Evolutionary conservation across 2,113 vertebrate genomes (phyloP).

Genomic region (Hippocampus mohnikei): DNA sequence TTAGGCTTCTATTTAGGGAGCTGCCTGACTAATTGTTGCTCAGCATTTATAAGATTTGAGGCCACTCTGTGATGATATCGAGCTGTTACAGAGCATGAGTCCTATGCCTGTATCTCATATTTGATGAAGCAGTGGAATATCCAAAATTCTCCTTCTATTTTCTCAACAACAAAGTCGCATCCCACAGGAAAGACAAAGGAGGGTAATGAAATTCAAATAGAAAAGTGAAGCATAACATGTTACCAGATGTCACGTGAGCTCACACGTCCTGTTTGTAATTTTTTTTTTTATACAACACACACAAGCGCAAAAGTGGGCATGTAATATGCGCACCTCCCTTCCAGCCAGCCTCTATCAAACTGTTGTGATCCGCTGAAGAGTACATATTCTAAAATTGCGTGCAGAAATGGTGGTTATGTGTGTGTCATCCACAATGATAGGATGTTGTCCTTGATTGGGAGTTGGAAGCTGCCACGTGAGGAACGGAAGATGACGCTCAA

Average conservation of each 20-base stretch:
- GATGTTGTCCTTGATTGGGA: constrained; percentile 44
- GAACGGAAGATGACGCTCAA: constrained; percentile 2
- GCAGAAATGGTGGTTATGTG: constrained; percentile 15
- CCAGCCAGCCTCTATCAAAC: constrained; percentile 5
- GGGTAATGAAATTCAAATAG: constrained; percentile 78
- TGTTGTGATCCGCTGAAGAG: constrained; percentile 30
- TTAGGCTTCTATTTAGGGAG: too few relatives aligned
- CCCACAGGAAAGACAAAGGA: constrained; percentile 69
- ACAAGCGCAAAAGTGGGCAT: constrained; percentile 3
- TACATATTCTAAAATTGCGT: constrained; percentile 15
- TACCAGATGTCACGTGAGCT: constrained; percentile 14
- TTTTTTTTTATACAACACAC: neutral
- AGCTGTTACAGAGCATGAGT: too few relatives aligned
- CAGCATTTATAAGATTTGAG: too few relatives aligned
- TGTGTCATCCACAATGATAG: constrained; percentile 56
- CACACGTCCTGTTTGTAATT: constrained; percentile 24
- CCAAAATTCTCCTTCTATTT: neutral
- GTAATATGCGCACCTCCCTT: constrained; percentile 16
- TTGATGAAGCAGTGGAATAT: neutral
- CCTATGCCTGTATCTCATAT: constrained; percentile 35
- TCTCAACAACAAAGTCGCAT: constrained; percentile 29
- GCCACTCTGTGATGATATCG: too few relatives aligned
- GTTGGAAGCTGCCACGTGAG: neutral
- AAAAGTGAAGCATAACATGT: constrained; percentile 16
- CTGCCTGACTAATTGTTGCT: too few relatives aligned